Evolutionary conservation across 2,888 invertebrate species (phyloP).

Genomic region (Oscheius sp.): DNA sequence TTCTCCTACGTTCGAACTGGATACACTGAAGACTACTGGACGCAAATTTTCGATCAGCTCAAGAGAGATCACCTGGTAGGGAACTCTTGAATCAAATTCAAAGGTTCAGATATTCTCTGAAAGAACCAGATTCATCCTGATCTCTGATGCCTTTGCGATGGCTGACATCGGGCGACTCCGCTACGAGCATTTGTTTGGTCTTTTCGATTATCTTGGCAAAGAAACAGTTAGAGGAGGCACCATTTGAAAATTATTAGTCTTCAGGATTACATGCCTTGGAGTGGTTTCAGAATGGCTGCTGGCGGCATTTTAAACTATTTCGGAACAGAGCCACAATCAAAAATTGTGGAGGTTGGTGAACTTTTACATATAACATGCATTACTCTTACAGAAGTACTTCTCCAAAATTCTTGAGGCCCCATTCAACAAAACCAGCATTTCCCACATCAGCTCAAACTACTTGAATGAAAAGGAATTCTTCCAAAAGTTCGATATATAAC

Average conservation of each 20-base stretch:
- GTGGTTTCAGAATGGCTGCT: slow-evolving; percentile 14
- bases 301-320: slow-evolving; percentile 9
- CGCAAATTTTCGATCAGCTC: slow-evolving; percentile 59
- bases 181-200: slow-evolving; percentile 46
- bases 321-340: slow-evolving; percentile 39
- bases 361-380: slow-evolving; percentile 27
- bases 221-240: slow-evolving; percentile 42
- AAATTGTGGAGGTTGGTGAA: slow-evolving; percentile 9
- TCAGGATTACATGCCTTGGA: slow-evolving; percentile 31
- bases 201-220: slow-evolving; percentile 46
- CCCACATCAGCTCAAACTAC: slow-evolving; percentile 47
- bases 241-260: neutral
- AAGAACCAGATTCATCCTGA: slow-evolving; percentile 50
- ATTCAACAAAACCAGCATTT: slow-evolving; percentile 32
- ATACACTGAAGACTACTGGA: slow-evolving; percentile 63
- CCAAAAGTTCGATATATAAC: slow-evolving; percentile 51
- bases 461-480: slow-evolving; percentile 60
- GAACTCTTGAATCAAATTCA: neutral
- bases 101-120: slow-evolving; percentile 41
- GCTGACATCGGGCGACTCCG: slow-evolving; percentile 47
- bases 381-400: slow-evolving; percentile 47
- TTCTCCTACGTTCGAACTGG: slow-evolving; percentile 71
- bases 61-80: slow-evolving; percentile 56
- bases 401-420: slow-evolving; percentile 39
- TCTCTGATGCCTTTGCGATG: slow-evolving; percentile 54